Evolutionary conservation across 2,113 vertebrate species (phyloP), one percentile per base, ranked within the genome.

Genomic region (Muscicapa adusta): DNA sequence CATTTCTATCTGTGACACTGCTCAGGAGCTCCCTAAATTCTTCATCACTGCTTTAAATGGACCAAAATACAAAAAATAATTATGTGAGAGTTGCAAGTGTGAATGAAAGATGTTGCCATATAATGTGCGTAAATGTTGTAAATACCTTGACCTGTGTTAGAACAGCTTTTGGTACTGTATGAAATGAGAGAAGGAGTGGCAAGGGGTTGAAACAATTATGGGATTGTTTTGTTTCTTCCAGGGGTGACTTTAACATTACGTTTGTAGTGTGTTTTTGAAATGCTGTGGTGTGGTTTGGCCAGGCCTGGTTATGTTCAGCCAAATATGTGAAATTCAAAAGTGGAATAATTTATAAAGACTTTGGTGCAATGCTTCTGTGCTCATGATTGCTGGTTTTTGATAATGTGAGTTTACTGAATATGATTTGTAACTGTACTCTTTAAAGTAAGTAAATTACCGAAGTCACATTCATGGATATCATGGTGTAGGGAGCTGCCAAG

Each of bases 181-280:
- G 12, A 84, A 89, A 79, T 54, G 29, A 53, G n/a, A 9, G 17
- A 87, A 96, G 23, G 58, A 67, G n/a, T 57, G n/a, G 23, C 22
- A 75, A 78, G 67, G 33, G 31, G 38, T 65, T 91, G 68, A 82
- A 91, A 94, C 4, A 7, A 54, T 47, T 8, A 57, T 54, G 62
- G 70, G 65, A 60, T 71, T 74, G 74, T n/a, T 95, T 85, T 74
- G 34, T 63, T 95, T 95, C 88, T 94, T 83, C 80, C 93, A 87
- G 80, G 81, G 68, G 74, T 92, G 81, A 81, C 12, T 93, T 83
- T 66, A 76, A 78, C 17, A 12, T 84, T 91, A 74, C 48, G 18
- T 92, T 92, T 78, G 38, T 18, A 81, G 62, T 70, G 42, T 81
- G 86, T n/a, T 81, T 33, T 78, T 86, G 66, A 92, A 94, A 88